Evolutionary conservation across 2,113 vertebrate species (phyloP), one percentile per base, ranked within the genome.

Genomic region (Parus major): DNA sequence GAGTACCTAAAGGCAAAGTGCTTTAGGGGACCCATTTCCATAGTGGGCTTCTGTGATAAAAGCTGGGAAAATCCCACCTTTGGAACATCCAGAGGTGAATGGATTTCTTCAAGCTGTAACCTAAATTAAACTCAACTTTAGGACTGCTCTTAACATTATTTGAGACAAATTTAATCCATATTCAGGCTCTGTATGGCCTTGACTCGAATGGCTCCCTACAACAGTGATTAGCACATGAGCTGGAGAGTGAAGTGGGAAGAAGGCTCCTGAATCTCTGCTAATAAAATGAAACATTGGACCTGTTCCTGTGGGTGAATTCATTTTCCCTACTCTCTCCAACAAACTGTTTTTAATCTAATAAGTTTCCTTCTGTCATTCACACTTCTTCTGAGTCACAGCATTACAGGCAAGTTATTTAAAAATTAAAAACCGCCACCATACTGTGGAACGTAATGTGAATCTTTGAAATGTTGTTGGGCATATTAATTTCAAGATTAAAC

Each of bases 391-490:
- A 97, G 93, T 97, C 93, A 96, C 78, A 93, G 72, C 60, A 88
- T 81, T 93, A 88, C 93, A 97, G 91, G 90, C 90, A 96, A 96
- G 88, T 92, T 97, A 97, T 97, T 96, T 95, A 95, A 96, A 97
- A 96, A 84, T 93, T 95, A 80, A 86, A 97, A 88, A 39, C 18
- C 59, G 70, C 56, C 53, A 56, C 35, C 59, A n/a, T 28, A 2
- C 47, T 63, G 14, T 27, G 46, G 53, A 90, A 81, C 1, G 23
- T 70, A 88, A 89, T 55, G 78, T 82, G 82, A 86, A 73, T 72
- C 64, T 95, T 92, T 83, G 92, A 91, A 95, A 92, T 96, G 91
- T 96, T 5, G 16, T 90, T 87, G 80, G 71, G 42, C 68, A 76
- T 97, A 97, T 92, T 84, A 73, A 73, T 96, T 96, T 82, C 47